phyloP scores from a whole-genome alignment of 2,888 invertebrate genomes.

The Drosophila helvetica region DNA sequence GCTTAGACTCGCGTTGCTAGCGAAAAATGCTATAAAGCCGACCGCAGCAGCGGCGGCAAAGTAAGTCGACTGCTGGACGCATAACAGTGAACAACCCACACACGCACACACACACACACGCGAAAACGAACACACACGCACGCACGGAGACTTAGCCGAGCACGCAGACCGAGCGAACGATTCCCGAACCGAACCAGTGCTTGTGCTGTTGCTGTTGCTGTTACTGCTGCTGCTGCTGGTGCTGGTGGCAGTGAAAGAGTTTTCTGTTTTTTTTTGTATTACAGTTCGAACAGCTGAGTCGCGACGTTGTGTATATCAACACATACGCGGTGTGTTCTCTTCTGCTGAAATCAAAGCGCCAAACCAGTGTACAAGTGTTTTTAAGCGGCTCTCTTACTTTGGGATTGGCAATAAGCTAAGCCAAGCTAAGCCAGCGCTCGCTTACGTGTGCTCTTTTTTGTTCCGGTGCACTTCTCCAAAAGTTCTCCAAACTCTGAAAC shows the following conservation, averaged over 20 bases:
- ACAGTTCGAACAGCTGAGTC: slow-evolving; percentile 31
- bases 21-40: slow-evolving; percentile 63
- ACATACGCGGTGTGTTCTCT: slow-evolving; percentile 1
- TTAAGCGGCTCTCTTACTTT: not conserved
- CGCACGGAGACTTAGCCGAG: not conserved
- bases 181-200: no score
- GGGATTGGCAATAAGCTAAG: not conserved
- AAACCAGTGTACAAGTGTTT: slow-evolving; percentile 1
- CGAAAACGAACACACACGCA: not conserved
- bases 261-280: slow-evolving; percentile 11
- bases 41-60: slow-evolving; percentile 41
- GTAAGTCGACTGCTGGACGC: slow-evolving; percentile 69
- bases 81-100: slow-evolving; percentile 62
- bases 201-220: no score
- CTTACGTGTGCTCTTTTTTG: slow-evolving; percentile 9
- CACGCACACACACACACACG: not conserved
- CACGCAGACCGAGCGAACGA: not conserved
- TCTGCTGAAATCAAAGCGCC: not conserved
- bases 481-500: slow-evolving; percentile 15
- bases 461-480: slow-evolving; percentile 1
- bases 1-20: not conserved
- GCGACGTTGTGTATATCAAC: slow-evolving; percentile 2
- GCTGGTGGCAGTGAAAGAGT: not conserved
- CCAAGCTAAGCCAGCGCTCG: not conserved
- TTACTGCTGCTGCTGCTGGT: not conserved